Conservation (phyloP, 2,888 invertebrate species). For the Clunio marinus region DNA sequence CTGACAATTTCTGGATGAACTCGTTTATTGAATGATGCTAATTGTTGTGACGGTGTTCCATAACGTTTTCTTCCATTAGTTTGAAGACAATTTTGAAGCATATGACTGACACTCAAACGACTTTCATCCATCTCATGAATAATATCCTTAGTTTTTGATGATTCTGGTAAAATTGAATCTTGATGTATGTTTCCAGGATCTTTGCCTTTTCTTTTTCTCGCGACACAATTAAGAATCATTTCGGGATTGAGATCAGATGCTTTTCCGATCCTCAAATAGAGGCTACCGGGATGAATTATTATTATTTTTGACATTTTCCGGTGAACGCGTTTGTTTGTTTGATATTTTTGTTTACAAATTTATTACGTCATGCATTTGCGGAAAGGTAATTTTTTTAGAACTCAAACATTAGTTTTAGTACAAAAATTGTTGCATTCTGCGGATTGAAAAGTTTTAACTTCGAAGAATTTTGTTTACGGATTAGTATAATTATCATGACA, state of each 20-base stretch:
- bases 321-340: too few species aligned
- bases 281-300: conserved; percentile 92
- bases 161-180: conserved; percentile 59
- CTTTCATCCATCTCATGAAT: conserved; percentile 79
- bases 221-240: conserved; percentile 67
- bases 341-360: too few species aligned
- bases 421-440: too few species aligned
- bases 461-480: background rate
- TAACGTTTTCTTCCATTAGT: conserved; percentile 75
- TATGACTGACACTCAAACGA: conserved; percentile 69
- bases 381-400: too few species aligned
- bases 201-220: conserved; percentile 45
- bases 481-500: background rate
- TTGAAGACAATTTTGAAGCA: conserved; percentile 79
- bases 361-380: too few species aligned
- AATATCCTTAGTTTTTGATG: conserved; percentile 58
- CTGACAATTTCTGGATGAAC: conserved; percentile 65
- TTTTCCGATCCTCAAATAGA: conserved; percentile 81
- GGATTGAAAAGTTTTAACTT: too few species aligned
- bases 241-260: conserved; percentile 86
- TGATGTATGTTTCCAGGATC: conserved; percentile 58
- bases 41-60: conserved; percentile 85
- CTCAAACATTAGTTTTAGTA: too few species aligned
- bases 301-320: conserved; percentile 57
- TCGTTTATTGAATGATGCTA: conserved; percentile 79